phyloP scores from a whole-genome alignment of 2,888 invertebrate species.

The Acleris literana region DNA sequence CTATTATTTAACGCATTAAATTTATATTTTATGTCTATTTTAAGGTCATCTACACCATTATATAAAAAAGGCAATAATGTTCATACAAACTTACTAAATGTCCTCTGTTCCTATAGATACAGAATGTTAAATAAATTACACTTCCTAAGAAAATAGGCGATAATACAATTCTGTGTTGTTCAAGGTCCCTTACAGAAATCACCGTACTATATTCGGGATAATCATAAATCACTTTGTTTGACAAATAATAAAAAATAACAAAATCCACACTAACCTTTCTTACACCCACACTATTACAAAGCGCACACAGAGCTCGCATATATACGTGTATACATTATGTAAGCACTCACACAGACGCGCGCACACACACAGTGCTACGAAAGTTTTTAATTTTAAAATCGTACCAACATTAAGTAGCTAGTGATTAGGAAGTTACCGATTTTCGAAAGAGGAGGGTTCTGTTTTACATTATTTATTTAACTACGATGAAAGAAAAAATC shows the following conservation, averaged over 20 bases:
- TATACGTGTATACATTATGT: conserved; percentile 51
- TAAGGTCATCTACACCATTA: no score
- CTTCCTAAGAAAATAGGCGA: no score
- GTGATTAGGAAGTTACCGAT: conserved; percentile 32
- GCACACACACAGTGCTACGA: conserved; percentile 38
- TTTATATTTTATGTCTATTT: no score
- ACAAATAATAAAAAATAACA: conserved; percentile 2
- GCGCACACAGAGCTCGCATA: conserved; percentile 43
- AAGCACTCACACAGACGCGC: conserved; percentile 45
- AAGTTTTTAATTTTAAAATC: conserved; percentile 78
- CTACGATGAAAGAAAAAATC: neutral
- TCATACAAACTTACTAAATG: no score
- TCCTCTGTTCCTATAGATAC: no score
- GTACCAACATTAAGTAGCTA: conserved; percentile 57
- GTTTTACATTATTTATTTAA: neutral
- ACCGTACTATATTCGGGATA: no score
- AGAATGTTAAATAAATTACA: no score
- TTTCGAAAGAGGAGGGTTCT: conserved; percentile 1
- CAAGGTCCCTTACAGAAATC: no score
- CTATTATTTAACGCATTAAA: no score
- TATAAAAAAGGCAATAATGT: no score
- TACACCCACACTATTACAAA: conserved; percentile 43
- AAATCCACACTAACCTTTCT: conserved; percentile 45
- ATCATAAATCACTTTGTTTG: no score
- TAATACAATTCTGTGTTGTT: no score